Evolutionary conservation across 1,140 invertebrate species (phyloP).

Genomic region (Drosophila parabipectinata): DNA sequence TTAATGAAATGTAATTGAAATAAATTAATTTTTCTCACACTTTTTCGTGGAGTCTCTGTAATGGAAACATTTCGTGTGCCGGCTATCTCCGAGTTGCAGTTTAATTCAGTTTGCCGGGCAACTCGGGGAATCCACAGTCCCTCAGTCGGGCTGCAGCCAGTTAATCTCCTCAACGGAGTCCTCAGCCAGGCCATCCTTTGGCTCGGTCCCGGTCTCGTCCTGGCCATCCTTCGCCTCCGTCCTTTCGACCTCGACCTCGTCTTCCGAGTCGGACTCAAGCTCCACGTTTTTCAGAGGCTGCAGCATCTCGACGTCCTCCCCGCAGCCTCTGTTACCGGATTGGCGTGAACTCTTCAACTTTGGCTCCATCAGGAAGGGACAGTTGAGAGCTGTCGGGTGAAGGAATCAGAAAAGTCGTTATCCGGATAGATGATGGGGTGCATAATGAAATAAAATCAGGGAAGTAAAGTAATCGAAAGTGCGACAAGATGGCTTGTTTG

Average conservation of each 20-base stretch:
- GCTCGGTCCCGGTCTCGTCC: background rate
- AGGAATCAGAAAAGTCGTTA: conserved; percentile 7
- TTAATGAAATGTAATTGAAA: conserved; percentile 81
- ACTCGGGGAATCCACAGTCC: background rate
- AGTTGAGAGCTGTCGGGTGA: conserved; percentile 7
- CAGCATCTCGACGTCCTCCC: background rate
- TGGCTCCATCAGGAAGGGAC: conserved; percentile 30
- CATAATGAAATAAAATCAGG: conserved; percentile 23
- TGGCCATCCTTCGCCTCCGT: background rate
- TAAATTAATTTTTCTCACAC: conserved; percentile 63
- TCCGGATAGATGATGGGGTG: conserved; percentile 6
- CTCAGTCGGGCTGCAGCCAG: conserved; percentile 18
- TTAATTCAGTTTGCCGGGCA: conserved; percentile 21
- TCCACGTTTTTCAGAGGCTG: background rate
- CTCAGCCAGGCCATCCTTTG: background rate
- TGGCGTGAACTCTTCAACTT: conserved; percentile 4
- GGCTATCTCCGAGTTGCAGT: conserved; percentile 9
- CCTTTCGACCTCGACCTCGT: background rate
- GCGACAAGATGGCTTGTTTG: background rate
- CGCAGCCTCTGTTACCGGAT: background rate
- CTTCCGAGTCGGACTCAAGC: background rate
- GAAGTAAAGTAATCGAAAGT: conserved; percentile 5
- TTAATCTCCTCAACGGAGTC: conserved; percentile 3
- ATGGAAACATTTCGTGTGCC: conserved; percentile 26
- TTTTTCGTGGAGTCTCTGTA: conserved; percentile 23